Conservation (phyloP, 2,113 vertebrate genomes). For the Onychostoma macrolepis region DNA sequence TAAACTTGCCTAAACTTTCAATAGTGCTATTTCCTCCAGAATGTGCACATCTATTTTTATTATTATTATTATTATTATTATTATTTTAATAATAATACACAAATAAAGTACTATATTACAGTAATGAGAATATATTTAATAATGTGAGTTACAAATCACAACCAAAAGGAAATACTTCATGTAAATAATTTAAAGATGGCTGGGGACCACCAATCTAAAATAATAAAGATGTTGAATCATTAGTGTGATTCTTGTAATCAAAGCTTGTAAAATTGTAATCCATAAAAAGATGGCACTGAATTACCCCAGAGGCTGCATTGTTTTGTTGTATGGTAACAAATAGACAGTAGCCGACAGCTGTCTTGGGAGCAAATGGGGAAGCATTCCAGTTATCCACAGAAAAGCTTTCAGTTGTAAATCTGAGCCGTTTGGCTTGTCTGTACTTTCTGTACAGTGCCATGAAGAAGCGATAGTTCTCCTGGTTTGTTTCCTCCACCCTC, state of each 20-base stretch:
- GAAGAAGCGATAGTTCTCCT: constrained; percentile 42
- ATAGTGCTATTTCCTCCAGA: neutral
- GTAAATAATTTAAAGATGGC: neutral
- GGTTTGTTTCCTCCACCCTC: constrained; percentile 38
- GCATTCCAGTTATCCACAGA: constrained; percentile 13
- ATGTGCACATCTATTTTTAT: neutral
- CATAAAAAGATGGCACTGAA: neutral
- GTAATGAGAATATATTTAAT: neutral
- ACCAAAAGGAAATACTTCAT: neutral
- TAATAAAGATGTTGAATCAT: constrained; percentile 9
- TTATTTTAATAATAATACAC: neutral
- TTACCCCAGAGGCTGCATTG: neutral
- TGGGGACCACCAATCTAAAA: neutral
- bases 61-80: neutral
- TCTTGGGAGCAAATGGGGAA: neutral
- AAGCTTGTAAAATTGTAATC: constrained; percentile 15
- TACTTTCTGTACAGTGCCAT: constrained; percentile 31
- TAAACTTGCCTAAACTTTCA: neutral
- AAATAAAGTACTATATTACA: neutral
- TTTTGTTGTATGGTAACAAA: constrained; percentile 27
- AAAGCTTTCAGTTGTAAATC: constrained; percentile 39
- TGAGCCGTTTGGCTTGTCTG: constrained; percentile 32
- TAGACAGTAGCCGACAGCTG: constrained; percentile 27
- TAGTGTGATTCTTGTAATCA: constrained; percentile 5
- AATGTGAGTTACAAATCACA: constrained; percentile 1